Evolutionary conservation across 2,113 vertebrate species (phyloP).

Genomic region (Crotophaga sulcirostris): DNA sequence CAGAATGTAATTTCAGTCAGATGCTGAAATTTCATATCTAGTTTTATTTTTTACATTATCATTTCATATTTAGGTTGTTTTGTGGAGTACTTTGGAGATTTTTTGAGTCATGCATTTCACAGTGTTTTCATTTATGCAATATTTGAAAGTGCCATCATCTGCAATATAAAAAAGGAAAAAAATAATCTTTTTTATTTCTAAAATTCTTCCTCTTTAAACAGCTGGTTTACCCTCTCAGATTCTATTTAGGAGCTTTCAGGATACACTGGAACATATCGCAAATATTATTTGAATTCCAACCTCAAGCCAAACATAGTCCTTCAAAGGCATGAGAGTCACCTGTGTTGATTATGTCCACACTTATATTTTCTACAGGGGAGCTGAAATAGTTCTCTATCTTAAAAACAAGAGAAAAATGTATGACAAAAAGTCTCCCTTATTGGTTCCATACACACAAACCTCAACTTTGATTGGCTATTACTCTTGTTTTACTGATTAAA

Average conservation of each 20-base stretch:
- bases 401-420: background rate
- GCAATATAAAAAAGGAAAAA: background rate
- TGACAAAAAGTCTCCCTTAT: background rate
- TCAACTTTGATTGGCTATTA: background rate
- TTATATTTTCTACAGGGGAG: slow-evolving; percentile 21
- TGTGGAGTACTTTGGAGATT: background rate
- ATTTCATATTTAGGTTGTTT: background rate
- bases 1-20: background rate
- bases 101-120: background rate
- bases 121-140: background rate
- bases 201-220: background rate
- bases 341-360: background rate
- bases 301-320: slow-evolving; percentile 14
- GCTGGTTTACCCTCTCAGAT: background rate
- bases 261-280: slow-evolving; percentile 1
- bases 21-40: background rate
- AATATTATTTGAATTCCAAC: slow-evolving; percentile 50
- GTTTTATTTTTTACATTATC: background rate
- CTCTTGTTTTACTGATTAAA: background rate
- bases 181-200: background rate
- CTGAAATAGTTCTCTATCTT: background rate
- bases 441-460: background rate
- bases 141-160: background rate
- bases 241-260: slow-evolving; percentile 17
- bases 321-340: background rate